Evolutionary conservation across 2,888 invertebrate species (phyloP), one percentile per base, ranked within the genome.

Genomic region (Leptothorax acervorum): DNA sequence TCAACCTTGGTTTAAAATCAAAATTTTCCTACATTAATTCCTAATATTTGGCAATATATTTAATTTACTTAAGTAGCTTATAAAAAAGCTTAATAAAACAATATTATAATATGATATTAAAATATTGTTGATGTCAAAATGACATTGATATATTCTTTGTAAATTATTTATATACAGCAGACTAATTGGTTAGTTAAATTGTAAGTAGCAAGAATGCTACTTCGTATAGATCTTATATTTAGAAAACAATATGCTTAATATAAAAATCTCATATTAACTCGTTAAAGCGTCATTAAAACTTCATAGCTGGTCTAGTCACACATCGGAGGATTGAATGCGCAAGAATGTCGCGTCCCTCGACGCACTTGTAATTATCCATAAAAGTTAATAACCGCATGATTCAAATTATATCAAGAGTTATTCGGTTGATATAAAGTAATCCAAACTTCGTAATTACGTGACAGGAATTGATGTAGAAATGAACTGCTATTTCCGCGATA

Each of bases 391-490:
- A 57, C 73, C 48, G 6, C 83, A 65, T 55, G 63, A 85, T 70
- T 75, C 48, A 60, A 76, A 83, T 78, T 55, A 81, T 73, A 55
- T 51, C 66, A 12, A 35, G 39, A 63, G 23, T 42, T 53, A 81
- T 9, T 48, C 35, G 51, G 39, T 35, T 62, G n/a, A 42, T 39
- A 76, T 73, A 66, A 86, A 86, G 65, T 86, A 70, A 60, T 31
- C 39, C 51, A 79, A 85, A 85, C 45, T 81, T 60, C 39, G 62
- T 83, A 84, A 86, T 85, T 88, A 82, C 60, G 53, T 28, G 71
- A 35, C 8, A 39, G 35, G 35, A 79, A 48, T 60, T 60, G 35
- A 79, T 48, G 28, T 39, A 79, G 78, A 70, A 78, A 71, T 45
- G 12, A 48, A 71, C 18, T 60, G 35, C 28, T 45, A 51, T 71